Base-by-base conservation (phyloP, 2,888 invertebrate genomes). In the Lissonota sp. region DNA sequence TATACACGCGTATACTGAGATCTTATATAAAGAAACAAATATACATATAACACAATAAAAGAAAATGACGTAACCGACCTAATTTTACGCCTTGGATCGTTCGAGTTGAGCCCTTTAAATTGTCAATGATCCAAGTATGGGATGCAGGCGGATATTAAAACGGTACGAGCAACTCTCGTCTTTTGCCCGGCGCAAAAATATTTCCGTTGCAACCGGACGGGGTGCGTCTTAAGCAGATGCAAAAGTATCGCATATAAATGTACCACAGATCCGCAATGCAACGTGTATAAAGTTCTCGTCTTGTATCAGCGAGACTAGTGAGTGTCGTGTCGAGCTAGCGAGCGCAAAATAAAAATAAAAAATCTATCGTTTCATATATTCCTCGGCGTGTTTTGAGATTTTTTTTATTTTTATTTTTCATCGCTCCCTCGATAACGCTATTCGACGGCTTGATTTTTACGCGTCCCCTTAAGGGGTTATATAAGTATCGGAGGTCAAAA, bases 321-420 rank as follows among this genome's bases (percentile, higher is more conserved):
- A 55, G 58, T 14, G 72, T 74, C 77, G 64, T 63, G 64, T 70
- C 51, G 76, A 60, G 62, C 60, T 70, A 58, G 69, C 73, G 78
- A 69, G 26, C n/a, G 39, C 49, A 7, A n/a, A 42, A 49, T 51
- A 42, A 37, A 26, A 26, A 26, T n/a, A n/a, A 26, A 26, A 26
- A 26, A 26, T 26, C 26, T 3, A 26, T 26, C 26, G 5, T 39
- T 44, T 39, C 4, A 12, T 62, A 37, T 58, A 16, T 40, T 67
- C 62, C 16, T 26, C 26, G 26, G 26, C 49, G 39, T 39, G 37
- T 39, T 62, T 67, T 66, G 26, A 6, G 40, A n/a, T 26, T 55
- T 51, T 49, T 14, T 12, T 4, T 3, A 4, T 40, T 73, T 64
- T 73, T 64, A n/a, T 37, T 42, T 49, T 70, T 63, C 8, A n/a